Evolutionary conservation across 2,888 invertebrate species (phyloP), one percentile per base, ranked within the genome.

Genomic region (Erynnis tages): DNA sequence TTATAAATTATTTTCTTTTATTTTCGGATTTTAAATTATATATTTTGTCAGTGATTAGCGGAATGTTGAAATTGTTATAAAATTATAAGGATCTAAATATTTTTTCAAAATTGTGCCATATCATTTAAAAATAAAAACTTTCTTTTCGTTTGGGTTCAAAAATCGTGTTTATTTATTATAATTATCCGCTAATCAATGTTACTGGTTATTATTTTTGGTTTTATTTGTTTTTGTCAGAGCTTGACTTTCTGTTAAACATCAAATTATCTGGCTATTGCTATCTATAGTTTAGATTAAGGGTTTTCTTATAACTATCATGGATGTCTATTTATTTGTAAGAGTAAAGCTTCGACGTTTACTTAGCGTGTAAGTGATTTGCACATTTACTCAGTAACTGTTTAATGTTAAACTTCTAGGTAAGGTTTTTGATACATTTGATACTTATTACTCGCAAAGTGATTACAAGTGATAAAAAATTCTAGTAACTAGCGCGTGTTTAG

Each of bases 401-500:
- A 82, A 57, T 76, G 76, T 82, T 82, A 82, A 82, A 56, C 61
- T 71, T 76, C 70, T 79, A 82, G 79, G 66, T 81, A 81, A 87
- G 80, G 55, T 74, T 84, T 85, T 79, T 88, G 84, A 88, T 87
- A 89, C 88, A 86, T 88, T 89, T 88, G 88, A 88, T 88, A 89
- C 86, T 82, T 85, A 83, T 76, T 79, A 87, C 80, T 84, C 84
- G 82, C 83, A 81, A 85, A 78, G 86, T 88, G 88, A 88, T 88
- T 82, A 79, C 76, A 89, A 82, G 88, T 88, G 88, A 89, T 88
- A 87, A 73, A 41, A 77, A 63, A 58, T 73, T 71, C 72, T 80
- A 84, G 76, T 69, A 43, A 55, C 69, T 84, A 87, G 76, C 73
- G 80, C 70, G 83, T 84, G 82, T 82, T 73, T 83, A 80, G 75